These are phyloP conservation scores for Caenorhabditis afra DNA, from an alignment of 2,888 invertebrate genomes.

Conservation along the genomic window DNA sequence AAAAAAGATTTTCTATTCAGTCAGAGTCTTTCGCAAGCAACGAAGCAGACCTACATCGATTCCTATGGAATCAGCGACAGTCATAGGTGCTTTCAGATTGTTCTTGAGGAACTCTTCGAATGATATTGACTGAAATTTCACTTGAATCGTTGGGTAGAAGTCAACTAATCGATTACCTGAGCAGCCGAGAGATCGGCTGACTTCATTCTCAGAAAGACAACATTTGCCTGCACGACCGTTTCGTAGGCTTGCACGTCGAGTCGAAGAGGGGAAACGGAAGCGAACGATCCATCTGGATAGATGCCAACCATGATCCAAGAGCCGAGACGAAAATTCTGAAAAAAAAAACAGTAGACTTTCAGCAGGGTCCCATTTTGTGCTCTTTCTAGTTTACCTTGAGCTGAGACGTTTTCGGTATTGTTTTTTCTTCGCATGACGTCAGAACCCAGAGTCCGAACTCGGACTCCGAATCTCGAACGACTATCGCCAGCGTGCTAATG, in stretches of 20 bases:
- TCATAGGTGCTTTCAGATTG: no score
- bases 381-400: slow-evolving; percentile 22
- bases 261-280: slow-evolving; percentile 32
- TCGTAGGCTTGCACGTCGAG: slow-evolving; percentile 24
- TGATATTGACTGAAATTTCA: no score
- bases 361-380: no score
- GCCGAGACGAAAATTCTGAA: slow-evolving; percentile 13
- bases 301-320: slow-evolving; percentile 34
- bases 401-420: slow-evolving; percentile 10
- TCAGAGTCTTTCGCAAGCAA: no score
- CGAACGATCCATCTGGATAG: slow-evolving; percentile 37
- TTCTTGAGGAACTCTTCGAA: no score
- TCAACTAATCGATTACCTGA: no score
- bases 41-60: no score
- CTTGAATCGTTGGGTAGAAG: no score
- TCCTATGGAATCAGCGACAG: no score
- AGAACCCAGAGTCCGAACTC: slow-evolving; percentile 37
- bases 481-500: slow-evolving; percentile 26
- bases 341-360: background rate
- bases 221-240: background rate
- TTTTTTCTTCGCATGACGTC: slow-evolving; percentile 18
- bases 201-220: no score
- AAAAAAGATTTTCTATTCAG: no score
- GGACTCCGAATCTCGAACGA: slow-evolving; percentile 4
- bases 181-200: no score